Evolutionary conservation across 2,113 vertebrate species (phyloP).

Genomic region (Jaculus jaculus): DNA sequence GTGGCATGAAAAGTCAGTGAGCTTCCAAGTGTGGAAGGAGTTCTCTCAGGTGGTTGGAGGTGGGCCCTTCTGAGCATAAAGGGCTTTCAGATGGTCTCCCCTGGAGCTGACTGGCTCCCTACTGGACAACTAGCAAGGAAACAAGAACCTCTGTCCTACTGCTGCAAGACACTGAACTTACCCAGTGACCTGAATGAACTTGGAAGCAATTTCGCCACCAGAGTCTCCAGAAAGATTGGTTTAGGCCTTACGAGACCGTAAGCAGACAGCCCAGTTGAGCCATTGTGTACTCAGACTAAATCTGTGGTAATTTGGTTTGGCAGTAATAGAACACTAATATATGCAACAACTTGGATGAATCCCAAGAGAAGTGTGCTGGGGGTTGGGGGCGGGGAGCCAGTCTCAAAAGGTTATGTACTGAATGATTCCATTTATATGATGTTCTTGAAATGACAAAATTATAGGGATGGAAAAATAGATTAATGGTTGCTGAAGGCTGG

Average conservation of each 20-base stretch:
- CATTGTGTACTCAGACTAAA: background rate
- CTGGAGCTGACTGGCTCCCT: background rate
- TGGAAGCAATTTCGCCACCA: background rate
- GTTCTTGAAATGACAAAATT: conserved; percentile 36
- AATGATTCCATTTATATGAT: background rate
- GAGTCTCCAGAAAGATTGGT: background rate
- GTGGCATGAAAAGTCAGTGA: background rate
- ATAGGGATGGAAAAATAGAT: conserved; percentile 27
- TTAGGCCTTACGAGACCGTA: background rate
- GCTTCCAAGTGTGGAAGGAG: background rate
- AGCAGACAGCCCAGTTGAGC: background rate
- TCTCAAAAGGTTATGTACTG: background rate
- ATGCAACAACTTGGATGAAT: background rate
- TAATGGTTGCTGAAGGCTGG: background rate
- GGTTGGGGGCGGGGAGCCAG: conserved; percentile 13
- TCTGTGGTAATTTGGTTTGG: background rate
- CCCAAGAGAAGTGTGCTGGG: background rate
- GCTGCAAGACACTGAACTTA: background rate
- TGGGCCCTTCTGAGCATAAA: accelerated
- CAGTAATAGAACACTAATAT: conserved; percentile 19
- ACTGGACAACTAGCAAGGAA: background rate
- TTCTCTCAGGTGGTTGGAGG: background rate
- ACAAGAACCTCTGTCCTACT: background rate
- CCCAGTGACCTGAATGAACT: background rate
- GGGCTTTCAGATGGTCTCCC: no score